Evolutionary conservation across 2,113 vertebrate species (phyloP), one percentile per base, ranked within the genome.

Genomic region (Clarias gariepinus): DNA sequence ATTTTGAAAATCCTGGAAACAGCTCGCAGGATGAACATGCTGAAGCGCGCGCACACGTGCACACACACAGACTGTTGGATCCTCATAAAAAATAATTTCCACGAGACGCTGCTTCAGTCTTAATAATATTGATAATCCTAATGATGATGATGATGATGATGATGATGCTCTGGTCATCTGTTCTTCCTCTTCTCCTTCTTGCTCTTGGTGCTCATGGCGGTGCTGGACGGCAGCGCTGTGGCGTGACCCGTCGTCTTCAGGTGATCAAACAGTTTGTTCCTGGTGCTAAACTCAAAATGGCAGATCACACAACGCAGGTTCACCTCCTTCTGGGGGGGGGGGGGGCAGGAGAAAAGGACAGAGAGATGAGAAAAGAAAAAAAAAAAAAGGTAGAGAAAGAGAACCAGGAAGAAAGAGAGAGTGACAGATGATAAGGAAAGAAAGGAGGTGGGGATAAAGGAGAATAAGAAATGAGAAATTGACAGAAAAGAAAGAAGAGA

Each of bases 181-280:
- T 94, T 96, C 89, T 96, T 98, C 92, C 94, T 95, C 91, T 96
- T 97, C 71, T 97, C 96, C 89, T 96, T 99, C 92, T 96, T 98
- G 90, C 55, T 96, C 87, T 94, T 96, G 4, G 33, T 82, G 19
- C 91, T 87, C 21, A 93, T 71, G 60, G 89, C 66, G 30, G 85
- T 90, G 52, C 77, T 94, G 52, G 94, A 85, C 18, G 94, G 73
- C 16, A 95, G 86, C 0, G 95, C 94, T 21, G 90, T 95, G 77
- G 97, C 96, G 1, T 99, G 98, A 74, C 97, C 96, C 0, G 96
- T 97, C 47, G 92, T 93, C 93, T 97, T 98, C 71, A 99, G 94
- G 79, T 99, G 98, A 89, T 97, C 96, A 83, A 99, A 99, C 77
- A 99, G 92, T 92, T 98, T 99, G 92, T 99, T 99, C 92, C 98